A percentile compares a stretch with the other conserved stretches of the same genome.
These are phyloP conservation scores for Leptocoma aspasia DNA, from an alignment of 2,113 vertebrate genomes.

Conservation along the genomic window DNA sequence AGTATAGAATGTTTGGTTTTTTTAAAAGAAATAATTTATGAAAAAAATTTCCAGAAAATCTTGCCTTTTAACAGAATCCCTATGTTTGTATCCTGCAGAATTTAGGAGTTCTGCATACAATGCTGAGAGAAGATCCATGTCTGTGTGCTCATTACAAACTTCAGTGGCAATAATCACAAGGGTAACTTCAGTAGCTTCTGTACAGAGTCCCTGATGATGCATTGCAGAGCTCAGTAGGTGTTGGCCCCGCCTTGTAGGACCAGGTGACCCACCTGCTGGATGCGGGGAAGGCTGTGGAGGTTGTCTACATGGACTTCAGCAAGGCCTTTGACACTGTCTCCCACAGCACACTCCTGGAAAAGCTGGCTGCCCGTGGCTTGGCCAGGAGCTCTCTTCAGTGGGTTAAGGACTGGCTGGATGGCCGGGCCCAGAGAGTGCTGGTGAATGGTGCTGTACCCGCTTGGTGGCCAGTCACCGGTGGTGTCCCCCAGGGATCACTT, in stretches of 20 bases:
- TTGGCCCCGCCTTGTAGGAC: not conserved
- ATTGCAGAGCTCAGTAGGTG: not conserved
- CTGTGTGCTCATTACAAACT: not conserved
- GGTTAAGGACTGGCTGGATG: not conserved
- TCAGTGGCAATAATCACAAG: not conserved
- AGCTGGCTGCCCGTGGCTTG: not conserved
- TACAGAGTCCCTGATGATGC: not conserved
- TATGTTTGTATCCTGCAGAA: not conserved
- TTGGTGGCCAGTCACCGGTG: not conserved
- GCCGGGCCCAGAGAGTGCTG: rapidly evolving
- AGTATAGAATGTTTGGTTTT: not conserved
- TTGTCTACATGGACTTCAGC: not conserved
- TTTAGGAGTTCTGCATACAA: not conserved
- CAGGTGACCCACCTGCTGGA: not conserved
- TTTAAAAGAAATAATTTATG: not conserved
- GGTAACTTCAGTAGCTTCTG: not conserved
- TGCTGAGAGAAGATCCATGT: not conserved
- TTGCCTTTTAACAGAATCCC: not conserved
- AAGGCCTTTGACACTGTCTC: not conserved
- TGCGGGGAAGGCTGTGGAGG: rapidly evolving
- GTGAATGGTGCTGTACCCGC: not conserved
- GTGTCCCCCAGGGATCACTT: not conserved
- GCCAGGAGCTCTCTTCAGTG: not conserved
- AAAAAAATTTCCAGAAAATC: not conserved
- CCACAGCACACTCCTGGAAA: not conserved